Percentiles rank a stretch among this genome's conserved stretches.
Conservation (phyloP, 2,888 invertebrate genomes). For the Labia minor region DNA sequence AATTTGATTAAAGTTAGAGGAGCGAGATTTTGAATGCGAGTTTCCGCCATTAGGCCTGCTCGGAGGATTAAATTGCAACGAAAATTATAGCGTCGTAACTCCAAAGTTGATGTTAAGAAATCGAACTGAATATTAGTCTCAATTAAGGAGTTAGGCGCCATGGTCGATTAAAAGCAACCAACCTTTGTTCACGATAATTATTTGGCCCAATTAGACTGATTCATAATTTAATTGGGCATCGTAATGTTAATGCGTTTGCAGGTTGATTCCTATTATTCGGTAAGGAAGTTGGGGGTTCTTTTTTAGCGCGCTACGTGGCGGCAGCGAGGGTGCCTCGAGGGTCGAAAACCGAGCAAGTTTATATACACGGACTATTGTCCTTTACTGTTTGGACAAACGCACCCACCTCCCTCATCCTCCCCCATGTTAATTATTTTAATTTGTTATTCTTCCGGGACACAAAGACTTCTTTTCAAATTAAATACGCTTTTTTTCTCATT, state of each 20-base stretch:
- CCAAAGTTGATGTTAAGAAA: neutral
- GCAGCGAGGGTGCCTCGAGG: neutral
- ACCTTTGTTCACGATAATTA: neutral
- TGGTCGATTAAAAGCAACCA: neutral
- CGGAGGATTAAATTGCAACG: neutral
- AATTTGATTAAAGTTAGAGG: neutral
- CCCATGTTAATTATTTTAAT: neutral
- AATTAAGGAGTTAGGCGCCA: neutral
- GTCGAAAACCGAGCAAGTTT: neutral
- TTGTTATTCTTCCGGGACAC: slow-evolving; percentile 5
- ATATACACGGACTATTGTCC: neutral
- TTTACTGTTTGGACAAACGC: neutral
- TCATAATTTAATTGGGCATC: slow-evolving; percentile 7
- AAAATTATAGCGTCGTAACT: neutral
- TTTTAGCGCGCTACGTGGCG: neutral
- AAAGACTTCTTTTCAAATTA: neutral
- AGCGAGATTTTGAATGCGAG: neutral
- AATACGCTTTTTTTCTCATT: neutral
- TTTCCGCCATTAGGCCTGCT: neutral
- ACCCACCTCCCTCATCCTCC: no score
- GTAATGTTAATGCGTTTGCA: slow-evolving; percentile 13
- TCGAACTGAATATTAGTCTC: slow-evolving; percentile 5
- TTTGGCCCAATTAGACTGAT: slow-evolving; percentile 13
- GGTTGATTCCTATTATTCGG: neutral
- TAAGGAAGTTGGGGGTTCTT: neutral